These are phyloP conservation scores for Leucania comma DNA, from an alignment of 2,888 invertebrate species.

Conservation along the genomic window DNA sequence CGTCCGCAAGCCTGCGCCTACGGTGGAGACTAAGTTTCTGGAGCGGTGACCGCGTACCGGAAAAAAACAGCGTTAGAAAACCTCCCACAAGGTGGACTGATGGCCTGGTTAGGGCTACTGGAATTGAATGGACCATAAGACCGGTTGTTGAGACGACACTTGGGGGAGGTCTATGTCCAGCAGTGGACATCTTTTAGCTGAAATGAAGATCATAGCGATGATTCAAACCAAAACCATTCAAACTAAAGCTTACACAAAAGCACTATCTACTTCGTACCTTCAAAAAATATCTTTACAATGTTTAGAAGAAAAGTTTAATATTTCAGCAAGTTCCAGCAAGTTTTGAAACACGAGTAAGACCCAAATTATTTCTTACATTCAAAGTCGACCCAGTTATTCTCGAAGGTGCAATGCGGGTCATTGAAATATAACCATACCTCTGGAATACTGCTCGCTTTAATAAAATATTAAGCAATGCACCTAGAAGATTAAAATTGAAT, in stretches of 20 bases:
- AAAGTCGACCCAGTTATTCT: slow-evolving; percentile 52
- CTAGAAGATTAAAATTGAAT: slow-evolving; percentile 32
- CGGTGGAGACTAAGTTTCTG: no score
- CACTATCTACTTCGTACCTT: not conserved
- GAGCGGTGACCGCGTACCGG: no score
- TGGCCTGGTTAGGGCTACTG: no score
- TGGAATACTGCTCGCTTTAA: slow-evolving; percentile 21
- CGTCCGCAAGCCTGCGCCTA: no score
- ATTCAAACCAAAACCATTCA: not conserved
- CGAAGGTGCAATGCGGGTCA: slow-evolving; percentile 52
- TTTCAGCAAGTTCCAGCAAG: slow-evolving; percentile 29
- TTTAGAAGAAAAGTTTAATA: slow-evolving; percentile 40
- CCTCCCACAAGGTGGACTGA: no score
- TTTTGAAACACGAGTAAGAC: slow-evolving; percentile 38
- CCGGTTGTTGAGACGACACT: no score
- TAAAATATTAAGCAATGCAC: slow-evolving; percentile 47
- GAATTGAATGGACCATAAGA: no score
- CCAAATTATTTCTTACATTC: slow-evolving; percentile 53
- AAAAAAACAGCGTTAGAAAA: no score
- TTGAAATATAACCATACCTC: slow-evolving; percentile 41
- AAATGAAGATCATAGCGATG: not conserved
- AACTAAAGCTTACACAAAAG: slow-evolving; percentile 9
- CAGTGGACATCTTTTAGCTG: no score
- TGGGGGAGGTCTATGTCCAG: no score
- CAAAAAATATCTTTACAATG: slow-evolving; percentile 27